phyloP scores from a whole-genome alignment of 2,888 invertebrate species.

The Synergus laeviventris region DNA sequence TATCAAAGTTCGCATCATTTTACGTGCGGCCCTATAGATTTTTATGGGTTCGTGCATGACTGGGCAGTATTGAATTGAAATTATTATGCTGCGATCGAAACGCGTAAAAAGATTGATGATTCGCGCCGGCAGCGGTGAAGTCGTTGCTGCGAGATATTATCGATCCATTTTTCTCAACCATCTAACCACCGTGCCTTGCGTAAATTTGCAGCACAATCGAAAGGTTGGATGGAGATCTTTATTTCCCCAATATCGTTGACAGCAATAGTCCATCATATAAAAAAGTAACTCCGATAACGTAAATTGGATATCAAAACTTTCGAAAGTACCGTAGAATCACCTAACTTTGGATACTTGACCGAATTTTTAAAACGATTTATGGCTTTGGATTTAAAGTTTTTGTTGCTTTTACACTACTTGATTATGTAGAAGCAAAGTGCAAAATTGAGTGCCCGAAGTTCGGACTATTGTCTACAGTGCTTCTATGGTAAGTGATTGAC shows the following conservation, averaged over 20 bases:
- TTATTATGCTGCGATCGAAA: slow-evolving; percentile 35
- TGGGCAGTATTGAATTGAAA: slow-evolving; percentile 37
- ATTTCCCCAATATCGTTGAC: neutral
- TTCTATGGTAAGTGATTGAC: too few relatives aligned
- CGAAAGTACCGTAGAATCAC: too few relatives aligned
- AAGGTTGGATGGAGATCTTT: slow-evolving; percentile 31
- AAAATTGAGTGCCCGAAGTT: too few relatives aligned
- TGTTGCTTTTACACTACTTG: too few relatives aligned
- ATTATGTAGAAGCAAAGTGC: too few relatives aligned
- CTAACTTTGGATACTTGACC: too few relatives aligned
- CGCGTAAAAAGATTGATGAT: slow-evolving; percentile 31
- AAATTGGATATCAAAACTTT: too few relatives aligned
- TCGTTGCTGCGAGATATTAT: slow-evolving; percentile 64
- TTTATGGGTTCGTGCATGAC: slow-evolving; percentile 36
- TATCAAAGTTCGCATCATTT: slow-evolving; percentile 33
- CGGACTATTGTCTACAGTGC: too few relatives aligned
- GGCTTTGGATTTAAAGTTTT: too few relatives aligned
- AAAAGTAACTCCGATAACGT: neutral
- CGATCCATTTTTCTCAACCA: slow-evolving; percentile 71
- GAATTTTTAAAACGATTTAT: too few relatives aligned
- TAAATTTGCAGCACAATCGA: neutral
- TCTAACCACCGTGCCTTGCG: slow-evolving; percentile 43
- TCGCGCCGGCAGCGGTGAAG: slow-evolving; percentile 36
- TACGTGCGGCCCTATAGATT: slow-evolving; percentile 30
- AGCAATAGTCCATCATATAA: neutral